Evolutionary conservation across 2,797 vertebrate genomes (phyloP).

Genomic region (Cheirogaleus major): DNA sequence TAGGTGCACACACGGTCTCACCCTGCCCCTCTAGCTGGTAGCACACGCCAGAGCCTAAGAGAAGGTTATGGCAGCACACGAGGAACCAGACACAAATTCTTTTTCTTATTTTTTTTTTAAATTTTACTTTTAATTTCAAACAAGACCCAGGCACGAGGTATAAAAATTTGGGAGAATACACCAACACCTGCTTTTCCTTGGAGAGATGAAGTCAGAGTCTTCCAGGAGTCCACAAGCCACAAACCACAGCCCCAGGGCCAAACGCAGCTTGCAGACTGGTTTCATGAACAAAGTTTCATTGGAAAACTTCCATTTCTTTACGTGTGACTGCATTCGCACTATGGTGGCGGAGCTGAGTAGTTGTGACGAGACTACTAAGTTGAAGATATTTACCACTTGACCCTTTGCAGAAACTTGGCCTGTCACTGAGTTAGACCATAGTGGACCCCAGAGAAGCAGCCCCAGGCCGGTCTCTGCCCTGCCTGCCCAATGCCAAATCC

Average conservation of each 20-base stretch:
- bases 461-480: neutral
- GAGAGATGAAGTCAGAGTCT: neutral
- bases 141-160: neutral
- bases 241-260: neutral
- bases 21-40: neutral
- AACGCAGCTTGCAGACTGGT: neutral
- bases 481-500: no score
- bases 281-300: neutral
- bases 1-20: accelerated
- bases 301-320: neutral
- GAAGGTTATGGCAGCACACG: no score
- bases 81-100: no score
- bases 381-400: neutral
- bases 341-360: accelerated
- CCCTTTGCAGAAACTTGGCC: neutral
- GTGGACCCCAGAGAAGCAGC: neutral
- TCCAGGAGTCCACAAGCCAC: no score
- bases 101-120: neutral
- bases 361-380: neutral
- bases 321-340: neutral
- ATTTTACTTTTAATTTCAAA: neutral
- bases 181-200: neutral
- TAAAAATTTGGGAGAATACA: neutral
- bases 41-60: accelerated
- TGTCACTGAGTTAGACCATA: no score